Evolutionary conservation across 1,140 invertebrate genomes (phyloP).

Genomic region (Drosophila tani): DNA sequence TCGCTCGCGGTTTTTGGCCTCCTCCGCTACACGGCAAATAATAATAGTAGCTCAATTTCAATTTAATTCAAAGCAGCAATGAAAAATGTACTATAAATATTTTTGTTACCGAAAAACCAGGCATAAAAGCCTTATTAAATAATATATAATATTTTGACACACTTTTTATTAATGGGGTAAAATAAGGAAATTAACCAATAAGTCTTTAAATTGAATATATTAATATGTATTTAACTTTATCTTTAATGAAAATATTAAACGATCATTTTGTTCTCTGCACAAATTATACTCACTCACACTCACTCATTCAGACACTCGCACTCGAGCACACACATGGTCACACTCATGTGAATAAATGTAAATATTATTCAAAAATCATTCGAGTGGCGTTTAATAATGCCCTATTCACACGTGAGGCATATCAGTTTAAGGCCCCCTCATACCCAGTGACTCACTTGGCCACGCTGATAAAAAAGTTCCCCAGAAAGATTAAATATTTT

Average conservation of each 20-base stretch:
- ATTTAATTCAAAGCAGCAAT: too few relatives aligned
- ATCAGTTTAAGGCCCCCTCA: constrained; percentile 16
- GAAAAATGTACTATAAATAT: too few relatives aligned
- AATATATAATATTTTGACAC: too few relatives aligned
- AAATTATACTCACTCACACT: constrained; percentile 21
- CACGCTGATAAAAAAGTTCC: constrained; percentile 23
- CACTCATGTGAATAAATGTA: constrained; percentile 57
- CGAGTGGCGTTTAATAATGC: constrained; percentile 49
- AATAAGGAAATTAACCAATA: too few relatives aligned
- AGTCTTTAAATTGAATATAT: too few relatives aligned
- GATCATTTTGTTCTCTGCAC: neutral
- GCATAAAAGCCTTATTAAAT: too few relatives aligned
- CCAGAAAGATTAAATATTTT: constrained; percentile 20
- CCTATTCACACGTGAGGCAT: constrained; percentile 35
- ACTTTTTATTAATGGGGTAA: too few relatives aligned
- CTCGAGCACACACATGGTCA: constrained; percentile 19
- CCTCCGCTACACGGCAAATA: constrained; percentile 25
- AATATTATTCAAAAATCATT: constrained; percentile 77
- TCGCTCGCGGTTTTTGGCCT: constrained; percentile 59
- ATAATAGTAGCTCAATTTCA: too few relatives aligned
- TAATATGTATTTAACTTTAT: too few relatives aligned
- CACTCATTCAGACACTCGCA: constrained; percentile 32
- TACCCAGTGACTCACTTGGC: constrained; percentile 21
- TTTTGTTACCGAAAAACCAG: too few relatives aligned
- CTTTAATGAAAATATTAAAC: too few relatives aligned